Evolutionary conservation across 1,140 invertebrate genomes (phyloP).

Genomic region (Caenorhabditis inopinata): DNA sequence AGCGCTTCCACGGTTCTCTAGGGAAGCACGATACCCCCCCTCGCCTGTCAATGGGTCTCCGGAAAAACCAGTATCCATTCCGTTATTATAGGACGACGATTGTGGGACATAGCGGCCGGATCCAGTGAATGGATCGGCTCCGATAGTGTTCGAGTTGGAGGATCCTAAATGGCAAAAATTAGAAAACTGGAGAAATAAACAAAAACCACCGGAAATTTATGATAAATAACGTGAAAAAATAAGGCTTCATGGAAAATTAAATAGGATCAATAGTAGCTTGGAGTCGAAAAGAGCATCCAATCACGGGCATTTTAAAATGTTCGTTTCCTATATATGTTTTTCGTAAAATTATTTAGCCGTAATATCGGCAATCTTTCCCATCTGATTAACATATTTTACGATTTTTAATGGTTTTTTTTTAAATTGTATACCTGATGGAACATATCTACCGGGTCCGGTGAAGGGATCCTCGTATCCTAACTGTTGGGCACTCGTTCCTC

Average conservation of each 20-base stretch:
- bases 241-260: no score
- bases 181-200: background rate
- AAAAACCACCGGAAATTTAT: no score
- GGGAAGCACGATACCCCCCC: conserved; percentile 6
- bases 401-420: no score
- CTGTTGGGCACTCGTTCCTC: background rate
- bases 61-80: conserved; percentile 72
- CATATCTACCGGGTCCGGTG: conserved; percentile 69
- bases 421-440: conserved; percentile 62
- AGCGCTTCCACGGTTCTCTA: background rate
- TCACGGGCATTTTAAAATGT: no score
- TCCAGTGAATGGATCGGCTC: conserved; percentile 66
- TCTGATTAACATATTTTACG: no score
- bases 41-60: conserved; percentile 36
- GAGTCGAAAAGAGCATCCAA: no score
- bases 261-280: no score
- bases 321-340: no score
- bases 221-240: no score
- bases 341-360: no score
- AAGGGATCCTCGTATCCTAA: conserved; percentile 68
- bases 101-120: conserved; percentile 37
- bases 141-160: conserved; percentile 2
- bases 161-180: background rate
- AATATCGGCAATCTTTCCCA: no score
- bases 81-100: background rate